Conservation (phyloP, 2,113 vertebrate species). For the Zosterops lateralis region DNA sequence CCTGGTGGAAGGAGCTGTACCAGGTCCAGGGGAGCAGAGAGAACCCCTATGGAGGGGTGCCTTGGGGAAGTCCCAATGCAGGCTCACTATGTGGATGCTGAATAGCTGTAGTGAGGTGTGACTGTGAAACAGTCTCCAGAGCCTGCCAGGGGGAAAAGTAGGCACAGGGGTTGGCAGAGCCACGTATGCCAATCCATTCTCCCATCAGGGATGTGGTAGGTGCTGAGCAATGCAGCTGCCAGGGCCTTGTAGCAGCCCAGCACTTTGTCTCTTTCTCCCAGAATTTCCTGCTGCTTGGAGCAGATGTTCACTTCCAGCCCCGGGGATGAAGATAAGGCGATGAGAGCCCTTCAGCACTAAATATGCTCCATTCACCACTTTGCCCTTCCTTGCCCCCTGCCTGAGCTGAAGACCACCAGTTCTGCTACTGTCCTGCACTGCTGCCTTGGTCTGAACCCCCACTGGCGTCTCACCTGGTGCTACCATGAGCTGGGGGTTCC, state of each 20-base stretch:
- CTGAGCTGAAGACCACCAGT: not conserved
- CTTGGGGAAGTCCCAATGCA: not conserved
- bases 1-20: not conserved
- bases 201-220: not conserved
- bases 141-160: not conserved
- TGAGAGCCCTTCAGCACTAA: no score
- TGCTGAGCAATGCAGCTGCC: not conserved
- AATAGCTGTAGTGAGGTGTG: fast-evolving
- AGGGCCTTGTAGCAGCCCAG: fast-evolving
- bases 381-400: fast-evolving
- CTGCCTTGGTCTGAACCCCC: fast-evolving
- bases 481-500: not conserved
- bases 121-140: not conserved
- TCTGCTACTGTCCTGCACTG: fast-evolving
- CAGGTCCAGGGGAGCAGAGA: fast-evolving
- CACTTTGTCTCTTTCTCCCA: not conserved
- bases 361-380: fast-evolving
- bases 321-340: fast-evolving
- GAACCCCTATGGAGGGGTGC: not conserved
- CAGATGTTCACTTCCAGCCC: not conserved
- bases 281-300: constrained; percentile 59
- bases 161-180: not conserved
- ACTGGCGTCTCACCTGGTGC: not conserved
- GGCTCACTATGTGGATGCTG: fast-evolving
- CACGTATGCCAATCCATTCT: fast-evolving